A percentile compares a stretch with the other conserved stretches of the same genome.
Evolutionary conservation across 2,113 vertebrate species (phyloP).

Genomic region (Perca flavescens): DNA sequence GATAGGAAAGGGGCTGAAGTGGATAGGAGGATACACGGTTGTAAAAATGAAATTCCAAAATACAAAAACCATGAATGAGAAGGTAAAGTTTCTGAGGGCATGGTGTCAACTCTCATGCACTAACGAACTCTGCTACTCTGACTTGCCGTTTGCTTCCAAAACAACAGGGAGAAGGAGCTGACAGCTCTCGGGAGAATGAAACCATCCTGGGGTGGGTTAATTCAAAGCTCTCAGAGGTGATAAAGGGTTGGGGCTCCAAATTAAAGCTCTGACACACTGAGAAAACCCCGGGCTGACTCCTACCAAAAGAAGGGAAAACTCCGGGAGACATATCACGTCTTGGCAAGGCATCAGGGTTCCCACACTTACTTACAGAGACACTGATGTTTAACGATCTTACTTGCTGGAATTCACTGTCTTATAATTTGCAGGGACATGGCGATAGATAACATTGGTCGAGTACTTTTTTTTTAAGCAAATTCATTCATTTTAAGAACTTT

Average conservation of each 20-base stretch:
- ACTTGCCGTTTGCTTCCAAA: conserved; percentile 11
- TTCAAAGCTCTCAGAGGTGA: conserved; percentile 28
- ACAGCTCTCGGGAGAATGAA: conserved; percentile 21
- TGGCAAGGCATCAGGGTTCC: conserved; percentile 18
- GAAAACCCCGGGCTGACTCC: conserved; percentile 29
- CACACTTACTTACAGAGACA: conserved; percentile 21
- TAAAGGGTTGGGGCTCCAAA: neutral
- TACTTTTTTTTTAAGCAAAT: neutral
- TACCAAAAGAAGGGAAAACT: conserved; percentile 8
- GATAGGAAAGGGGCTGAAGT: neutral
- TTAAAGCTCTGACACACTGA: conserved; percentile 16
- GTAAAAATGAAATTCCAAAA: neutral
- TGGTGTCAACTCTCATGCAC: conserved; percentile 31
- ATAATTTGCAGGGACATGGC: conserved; percentile 5
- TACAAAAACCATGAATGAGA: neutral
- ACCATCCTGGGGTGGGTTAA: neutral
- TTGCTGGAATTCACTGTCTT: neutral
- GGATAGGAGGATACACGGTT: neutral
- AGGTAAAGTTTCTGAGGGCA: conserved; percentile 28
- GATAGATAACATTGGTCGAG: neutral
- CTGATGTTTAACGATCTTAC: neutral
- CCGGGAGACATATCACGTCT: conserved; percentile 22
- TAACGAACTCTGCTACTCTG: conserved; percentile 44
- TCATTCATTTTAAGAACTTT: neutral
- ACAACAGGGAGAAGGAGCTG: conserved; percentile 10